Evolutionary conservation across 2,797 vertebrate genomes (phyloP), one percentile per base, ranked within the genome.

Genomic region (Diceros bicornis): DNA sequence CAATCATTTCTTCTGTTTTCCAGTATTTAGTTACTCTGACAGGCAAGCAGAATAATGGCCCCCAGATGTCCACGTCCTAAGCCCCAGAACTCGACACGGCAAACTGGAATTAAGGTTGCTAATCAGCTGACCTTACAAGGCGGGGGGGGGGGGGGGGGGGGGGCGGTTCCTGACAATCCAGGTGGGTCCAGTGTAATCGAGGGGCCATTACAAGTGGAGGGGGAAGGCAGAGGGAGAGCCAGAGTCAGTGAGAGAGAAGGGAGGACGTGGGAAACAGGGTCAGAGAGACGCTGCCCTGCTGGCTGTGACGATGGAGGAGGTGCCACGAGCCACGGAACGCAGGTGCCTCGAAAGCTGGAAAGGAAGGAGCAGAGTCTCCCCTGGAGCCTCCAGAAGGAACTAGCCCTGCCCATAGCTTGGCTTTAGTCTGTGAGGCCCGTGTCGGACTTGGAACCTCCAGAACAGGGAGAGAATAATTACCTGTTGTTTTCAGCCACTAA

Each of bases 251-350:
- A 50, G 11, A 20, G 44, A 44, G 8, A 9, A 3, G 27, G 32
- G 23, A 69, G 0, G 29, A 3, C 0, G 0, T 0, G 32, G 29
- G 57, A 16, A 37, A 29, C 23, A 7, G 62, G 52, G 34, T 13
- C 47, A 18, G 52, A 34, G 7, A 20, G 69, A 4, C 0, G 12
- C 34, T 4, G 3, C 0, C 0, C 2, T 0, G 62, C 41, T 3
- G 55, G 47, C 78, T 77, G 14, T n/a, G 71, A 55, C 17, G 3
- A 0, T 0, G 0, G 1, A 34, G 37, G 47, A 62, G 66, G 47
- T 32, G 23, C 78, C 37, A 0, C 0, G 1, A 25, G 77, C n/a
- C 25, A 6, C n/a, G 10, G 13, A 9, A 8, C 0, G 2, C 1
- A 7, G 3, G 3, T 17, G 0, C 18, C 52, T 21, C 10, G 2